phyloP scores from a whole-genome alignment of 1,140 invertebrate species.

The Mizuhopecten yessoensis region DNA sequence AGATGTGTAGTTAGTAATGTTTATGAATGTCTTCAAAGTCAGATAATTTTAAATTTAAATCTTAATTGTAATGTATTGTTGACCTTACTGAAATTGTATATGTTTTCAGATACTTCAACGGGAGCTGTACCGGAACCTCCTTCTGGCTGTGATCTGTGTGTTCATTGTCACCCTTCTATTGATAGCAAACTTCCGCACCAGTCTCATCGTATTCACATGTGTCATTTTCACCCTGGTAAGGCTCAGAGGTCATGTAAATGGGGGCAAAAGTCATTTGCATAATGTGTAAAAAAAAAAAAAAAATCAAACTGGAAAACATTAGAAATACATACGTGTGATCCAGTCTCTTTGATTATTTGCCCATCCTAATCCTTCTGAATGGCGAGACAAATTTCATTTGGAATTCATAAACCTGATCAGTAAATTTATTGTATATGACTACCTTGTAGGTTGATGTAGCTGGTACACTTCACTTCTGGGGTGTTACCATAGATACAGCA shows the following conservation, averaged over 20 bases:
- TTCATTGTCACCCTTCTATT: slow-evolving; percentile 91
- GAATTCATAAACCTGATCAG: too few relatives aligned
- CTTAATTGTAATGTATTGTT: not conserved
- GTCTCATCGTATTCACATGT: slow-evolving; percentile 91
- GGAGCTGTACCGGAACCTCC: slow-evolving; percentile 91
- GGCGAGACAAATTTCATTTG: too few relatives aligned
- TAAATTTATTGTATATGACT: too few relatives aligned
- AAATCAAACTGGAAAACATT: too few relatives aligned
- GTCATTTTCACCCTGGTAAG: slow-evolving; percentile 89
- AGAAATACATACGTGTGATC: too few relatives aligned
- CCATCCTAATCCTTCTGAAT: too few relatives aligned
- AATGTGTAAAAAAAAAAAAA: too few relatives aligned
- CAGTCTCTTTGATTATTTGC: too few relatives aligned
- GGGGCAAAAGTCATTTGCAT: not conserved
- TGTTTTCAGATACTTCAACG: slow-evolving; percentile 84
- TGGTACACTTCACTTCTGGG: slow-evolving; percentile 93
- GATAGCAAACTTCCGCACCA: slow-evolving; percentile 91
- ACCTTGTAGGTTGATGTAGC: slow-evolving; percentile 87
- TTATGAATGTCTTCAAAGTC: too few relatives aligned
- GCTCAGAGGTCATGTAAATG: not conserved
- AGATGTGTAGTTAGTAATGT: too few relatives aligned
- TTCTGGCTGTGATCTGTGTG: slow-evolving; percentile 91
- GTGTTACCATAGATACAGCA: slow-evolving; percentile 92
- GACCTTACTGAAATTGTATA: too few relatives aligned
- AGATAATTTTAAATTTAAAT: too few relatives aligned